Evolutionary conservation across 2,888 invertebrate species (phyloP).

Genomic region (Ashinkailepas kermadecensis): DNA sequence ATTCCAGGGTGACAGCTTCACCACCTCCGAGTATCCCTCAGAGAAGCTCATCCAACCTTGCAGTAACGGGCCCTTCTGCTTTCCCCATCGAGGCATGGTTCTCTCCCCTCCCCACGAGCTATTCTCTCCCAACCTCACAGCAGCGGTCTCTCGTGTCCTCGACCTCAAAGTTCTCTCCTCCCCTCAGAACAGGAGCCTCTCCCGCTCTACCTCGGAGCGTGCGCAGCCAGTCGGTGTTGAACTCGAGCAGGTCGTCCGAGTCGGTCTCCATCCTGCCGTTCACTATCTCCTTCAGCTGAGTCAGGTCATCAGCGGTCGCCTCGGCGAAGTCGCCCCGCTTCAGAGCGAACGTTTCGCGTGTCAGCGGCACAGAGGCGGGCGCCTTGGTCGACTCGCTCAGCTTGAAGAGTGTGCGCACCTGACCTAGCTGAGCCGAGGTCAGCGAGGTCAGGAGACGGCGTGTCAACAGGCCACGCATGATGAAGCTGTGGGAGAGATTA

Average conservation of each 20-base stretch:
- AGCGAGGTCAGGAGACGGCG: not conserved
- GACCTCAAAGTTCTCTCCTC: too few species aligned
- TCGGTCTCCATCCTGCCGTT: constrained; percentile 5
- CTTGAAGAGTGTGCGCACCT: not conserved
- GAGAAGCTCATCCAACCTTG: too few species aligned
- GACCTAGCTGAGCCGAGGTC: not conserved
- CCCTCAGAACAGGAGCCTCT: too few species aligned
- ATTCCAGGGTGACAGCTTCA: too few species aligned
- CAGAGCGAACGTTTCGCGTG: not conserved
- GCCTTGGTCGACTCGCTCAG: not conserved
- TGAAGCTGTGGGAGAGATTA: not conserved
- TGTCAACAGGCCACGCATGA: not conserved
- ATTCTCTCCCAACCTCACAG: too few species aligned
- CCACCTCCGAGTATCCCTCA: too few species aligned
- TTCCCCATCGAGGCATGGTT: too few species aligned
- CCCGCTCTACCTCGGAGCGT: not conserved
- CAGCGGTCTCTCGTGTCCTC: too few species aligned
- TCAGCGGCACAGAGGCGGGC: not conserved
- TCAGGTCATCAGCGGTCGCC: not conserved
- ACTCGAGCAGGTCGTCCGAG: constrained; percentile 40
- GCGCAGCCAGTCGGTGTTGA: constrained; percentile 81
- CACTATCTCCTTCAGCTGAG: not conserved
- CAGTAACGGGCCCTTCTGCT: too few species aligned
- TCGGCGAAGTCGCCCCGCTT: not conserved
- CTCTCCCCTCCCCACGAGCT: too few species aligned